Conservation (phyloP, 2,888 invertebrate species). For the Drosophila ochracea region DNA sequence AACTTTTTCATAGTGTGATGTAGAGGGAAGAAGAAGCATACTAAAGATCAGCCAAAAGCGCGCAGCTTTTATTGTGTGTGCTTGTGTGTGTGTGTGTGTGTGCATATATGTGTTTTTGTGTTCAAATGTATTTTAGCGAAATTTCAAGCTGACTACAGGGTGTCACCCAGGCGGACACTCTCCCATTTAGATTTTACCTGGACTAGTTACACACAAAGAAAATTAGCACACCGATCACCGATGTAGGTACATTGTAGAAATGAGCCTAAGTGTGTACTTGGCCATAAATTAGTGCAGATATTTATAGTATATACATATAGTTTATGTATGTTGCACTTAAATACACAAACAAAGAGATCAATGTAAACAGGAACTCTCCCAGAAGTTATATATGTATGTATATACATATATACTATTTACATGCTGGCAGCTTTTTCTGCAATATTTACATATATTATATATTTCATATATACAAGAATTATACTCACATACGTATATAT, state of each 20-base stretch:
- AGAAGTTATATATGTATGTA: background rate
- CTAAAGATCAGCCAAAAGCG: conserved; percentile 1
- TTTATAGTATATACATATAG: background rate
- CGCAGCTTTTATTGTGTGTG: background rate
- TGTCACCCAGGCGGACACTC: background rate
- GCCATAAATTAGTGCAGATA: background rate
- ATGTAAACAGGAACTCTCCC: conserved; percentile 9
- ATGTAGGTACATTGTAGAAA: conserved; percentile 2
- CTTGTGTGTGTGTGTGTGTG: background rate
- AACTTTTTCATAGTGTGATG: background rate
- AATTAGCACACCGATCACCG: background rate
- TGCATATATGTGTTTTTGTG: conserved; percentile 1
- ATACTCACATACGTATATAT: conserved; percentile 40
- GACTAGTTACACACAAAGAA: background rate
- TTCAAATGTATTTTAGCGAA: conserved; percentile 3
- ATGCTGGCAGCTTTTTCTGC: conserved; percentile 1
- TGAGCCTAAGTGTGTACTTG: background rate
- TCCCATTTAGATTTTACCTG: background rate
- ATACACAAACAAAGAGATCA: conserved; percentile 9
- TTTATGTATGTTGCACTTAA: background rate
- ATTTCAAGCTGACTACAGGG: background rate
- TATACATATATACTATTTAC: background rate
- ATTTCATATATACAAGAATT: conserved; percentile 2
- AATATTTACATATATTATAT: conserved; percentile 28
- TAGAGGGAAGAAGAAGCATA: background rate